These are phyloP conservation scores for Erpetoichthys calabaricus DNA, from an alignment of 2,797 vertebrate species.

Conservation along the genomic window DNA sequence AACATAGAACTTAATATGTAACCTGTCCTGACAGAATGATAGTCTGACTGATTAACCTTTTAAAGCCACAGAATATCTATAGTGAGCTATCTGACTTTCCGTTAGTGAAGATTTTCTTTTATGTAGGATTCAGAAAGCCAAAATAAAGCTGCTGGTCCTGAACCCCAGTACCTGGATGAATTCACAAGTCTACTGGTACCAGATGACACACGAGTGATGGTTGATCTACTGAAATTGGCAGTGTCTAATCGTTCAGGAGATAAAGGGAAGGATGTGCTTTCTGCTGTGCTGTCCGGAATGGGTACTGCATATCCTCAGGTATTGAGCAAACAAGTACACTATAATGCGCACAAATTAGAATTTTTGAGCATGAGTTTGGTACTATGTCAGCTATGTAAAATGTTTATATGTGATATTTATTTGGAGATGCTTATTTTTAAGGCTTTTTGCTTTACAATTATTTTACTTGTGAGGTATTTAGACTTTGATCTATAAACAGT, in stretches of 20 bases:
- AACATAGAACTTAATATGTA: too few relatives aligned
- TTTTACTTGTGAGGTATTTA: too few relatives aligned
- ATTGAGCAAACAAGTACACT: slow-evolving; percentile 5
- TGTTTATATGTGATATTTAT: too few relatives aligned
- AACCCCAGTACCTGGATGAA: slow-evolving; percentile 89
- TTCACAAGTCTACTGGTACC: slow-evolving; percentile 84
- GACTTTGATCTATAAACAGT: too few relatives aligned
- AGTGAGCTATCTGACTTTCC: neutral
- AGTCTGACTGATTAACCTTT: too few relatives aligned
- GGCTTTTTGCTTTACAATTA: too few relatives aligned
- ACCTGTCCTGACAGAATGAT: too few relatives aligned
- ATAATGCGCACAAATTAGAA: neutral
- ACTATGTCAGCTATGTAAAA: too few relatives aligned
- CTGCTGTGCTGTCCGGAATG: slow-evolving; percentile 89
- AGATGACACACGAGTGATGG: slow-evolving; percentile 87
- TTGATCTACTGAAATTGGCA: slow-evolving; percentile 86
- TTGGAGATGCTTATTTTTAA: neutral
- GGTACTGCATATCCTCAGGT: slow-evolving; percentile 95
- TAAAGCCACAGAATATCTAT: too few relatives aligned
- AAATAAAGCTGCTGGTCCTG: slow-evolving; percentile 74
- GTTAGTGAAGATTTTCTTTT: neutral
- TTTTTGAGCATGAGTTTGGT: neutral
- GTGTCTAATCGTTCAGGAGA: slow-evolving; percentile 84
- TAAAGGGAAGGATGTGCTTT: slow-evolving; percentile 83
- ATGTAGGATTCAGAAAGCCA: slow-evolving; percentile 82